Percentiles rank a stretch among this genome's conserved stretches.
Evolutionary conservation across 92 coral and sea anemone species (phyloP).

Genomic region (Actinostola sp.): DNA sequence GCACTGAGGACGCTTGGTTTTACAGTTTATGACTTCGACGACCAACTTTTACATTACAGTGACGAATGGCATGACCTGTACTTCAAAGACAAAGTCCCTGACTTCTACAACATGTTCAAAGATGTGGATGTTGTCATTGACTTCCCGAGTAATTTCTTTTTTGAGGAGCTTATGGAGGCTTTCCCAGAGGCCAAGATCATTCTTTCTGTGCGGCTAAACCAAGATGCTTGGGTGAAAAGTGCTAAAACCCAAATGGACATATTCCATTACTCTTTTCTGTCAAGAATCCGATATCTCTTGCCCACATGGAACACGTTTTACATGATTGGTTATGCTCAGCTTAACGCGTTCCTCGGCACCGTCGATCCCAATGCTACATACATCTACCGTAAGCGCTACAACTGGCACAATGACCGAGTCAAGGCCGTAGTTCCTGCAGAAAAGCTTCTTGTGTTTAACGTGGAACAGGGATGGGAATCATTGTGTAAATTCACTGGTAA

Average conservation of each 20-base stretch:
- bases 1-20: constrained; percentile 19
- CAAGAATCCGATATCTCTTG: background rate
- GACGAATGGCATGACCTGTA: constrained; percentile 60
- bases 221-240: constrained; percentile 50
- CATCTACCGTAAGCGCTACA: constrained; percentile 46
- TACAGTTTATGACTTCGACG: constrained; percentile 39
- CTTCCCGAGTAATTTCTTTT: constrained; percentile 35
- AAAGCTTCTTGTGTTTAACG: constrained; percentile 47
- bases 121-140: constrained; percentile 56
- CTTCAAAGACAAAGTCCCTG: constrained; percentile 22
- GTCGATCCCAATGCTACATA: constrained; percentile 13
- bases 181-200: constrained; percentile 63
- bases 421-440: constrained; percentile 49
- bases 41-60: constrained; percentile 39
- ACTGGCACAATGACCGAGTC: constrained; percentile 49
- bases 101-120: constrained; percentile 44
- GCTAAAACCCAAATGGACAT: constrained; percentile 15
- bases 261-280: background rate
- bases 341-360: constrained; percentile 14
- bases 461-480: constrained; percentile 62
- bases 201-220: constrained; percentile 38
- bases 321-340: background rate
- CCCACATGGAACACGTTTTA: constrained; percentile 27
- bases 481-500: constrained; percentile 54
- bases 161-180: constrained; percentile 55